A percentile compares a stretch with the other conserved stretches of the same genome.
phyloP scores from a whole-genome alignment of 2,113 vertebrate genomes.

The Monopterus albus region DNA sequence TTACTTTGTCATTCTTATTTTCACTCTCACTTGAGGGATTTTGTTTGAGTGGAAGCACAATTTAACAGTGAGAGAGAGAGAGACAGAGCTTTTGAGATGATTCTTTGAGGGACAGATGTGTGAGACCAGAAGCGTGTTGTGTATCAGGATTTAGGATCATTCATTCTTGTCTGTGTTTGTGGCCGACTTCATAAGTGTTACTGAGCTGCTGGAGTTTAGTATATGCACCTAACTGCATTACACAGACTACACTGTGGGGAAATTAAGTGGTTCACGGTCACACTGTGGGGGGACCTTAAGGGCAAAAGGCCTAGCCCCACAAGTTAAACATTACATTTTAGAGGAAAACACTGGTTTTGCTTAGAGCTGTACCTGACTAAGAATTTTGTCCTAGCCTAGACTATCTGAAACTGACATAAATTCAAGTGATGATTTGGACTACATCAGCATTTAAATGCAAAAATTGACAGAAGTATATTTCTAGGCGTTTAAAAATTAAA shows the following conservation, averaged over 20 bases:
- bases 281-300: not conserved
- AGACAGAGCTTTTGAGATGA: constrained; percentile 43
- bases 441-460: too few relatives aligned
- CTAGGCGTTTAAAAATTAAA: too few relatives aligned
- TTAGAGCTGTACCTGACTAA: too few relatives aligned
- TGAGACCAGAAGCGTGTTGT: not conserved
- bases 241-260: not conserved
- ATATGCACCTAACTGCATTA: not conserved
- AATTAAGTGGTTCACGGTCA: not conserved
- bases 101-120: constrained; percentile 53
- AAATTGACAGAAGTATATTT: too few relatives aligned
- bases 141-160: constrained; percentile 17
- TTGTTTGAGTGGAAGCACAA: constrained; percentile 64
- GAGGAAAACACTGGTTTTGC: not conserved
- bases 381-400: too few relatives aligned
- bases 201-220: not conserved
- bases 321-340: not conserved
- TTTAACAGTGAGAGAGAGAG: constrained; percentile 46
- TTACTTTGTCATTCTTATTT: constrained; percentile 45
- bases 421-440: too few relatives aligned
- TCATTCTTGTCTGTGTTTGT: constrained; percentile 11
- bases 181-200: constrained; percentile 16
- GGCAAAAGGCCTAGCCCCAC: not conserved
- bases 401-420: too few relatives aligned
- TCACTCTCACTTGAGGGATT: constrained; percentile 81